Evolutionary conservation across 2,113 vertebrate species (phyloP).

Genomic region (Aptenodytes patagonicus): DNA sequence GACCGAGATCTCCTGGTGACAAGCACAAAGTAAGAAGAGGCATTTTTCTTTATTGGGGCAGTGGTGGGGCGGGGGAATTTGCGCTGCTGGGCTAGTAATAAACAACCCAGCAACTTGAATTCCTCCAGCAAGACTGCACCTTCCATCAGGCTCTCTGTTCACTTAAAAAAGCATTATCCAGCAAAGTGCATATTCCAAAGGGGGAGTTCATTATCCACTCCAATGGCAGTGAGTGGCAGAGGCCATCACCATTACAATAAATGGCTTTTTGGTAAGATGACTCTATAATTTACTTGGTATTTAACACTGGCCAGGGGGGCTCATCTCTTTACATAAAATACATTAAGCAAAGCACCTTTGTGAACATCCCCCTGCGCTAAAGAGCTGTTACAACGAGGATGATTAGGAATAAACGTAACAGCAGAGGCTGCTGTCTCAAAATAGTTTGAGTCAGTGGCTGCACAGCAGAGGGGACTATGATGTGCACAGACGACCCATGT

Average conservation of each 20-base stretch:
- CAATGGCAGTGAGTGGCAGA: background rate
- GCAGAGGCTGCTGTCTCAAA: background rate
- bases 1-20: background rate
- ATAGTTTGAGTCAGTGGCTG: background rate
- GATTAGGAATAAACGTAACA: background rate
- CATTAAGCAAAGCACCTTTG: background rate
- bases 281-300: background rate
- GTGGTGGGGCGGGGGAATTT: background rate
- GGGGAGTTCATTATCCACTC: background rate
- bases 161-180: background rate
- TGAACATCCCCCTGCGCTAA: background rate
- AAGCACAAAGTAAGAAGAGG: background rate
- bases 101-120: background rate
- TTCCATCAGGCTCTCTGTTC: background rate
- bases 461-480: rapidly evolving
- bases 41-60: background rate
- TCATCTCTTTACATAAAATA: background rate
- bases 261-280: background rate
- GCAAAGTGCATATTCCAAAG: background rate
- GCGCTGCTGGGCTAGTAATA: background rate
- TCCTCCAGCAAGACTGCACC: background rate
- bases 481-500: background rate
- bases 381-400: background rate
- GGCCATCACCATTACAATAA: background rate
- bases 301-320: background rate